A percentile compares a stretch with the other conserved stretches of the same genome.
Evolutionary conservation across 1,140 invertebrate species (phyloP).

Genomic region (Heliconius hermathena): DNA sequence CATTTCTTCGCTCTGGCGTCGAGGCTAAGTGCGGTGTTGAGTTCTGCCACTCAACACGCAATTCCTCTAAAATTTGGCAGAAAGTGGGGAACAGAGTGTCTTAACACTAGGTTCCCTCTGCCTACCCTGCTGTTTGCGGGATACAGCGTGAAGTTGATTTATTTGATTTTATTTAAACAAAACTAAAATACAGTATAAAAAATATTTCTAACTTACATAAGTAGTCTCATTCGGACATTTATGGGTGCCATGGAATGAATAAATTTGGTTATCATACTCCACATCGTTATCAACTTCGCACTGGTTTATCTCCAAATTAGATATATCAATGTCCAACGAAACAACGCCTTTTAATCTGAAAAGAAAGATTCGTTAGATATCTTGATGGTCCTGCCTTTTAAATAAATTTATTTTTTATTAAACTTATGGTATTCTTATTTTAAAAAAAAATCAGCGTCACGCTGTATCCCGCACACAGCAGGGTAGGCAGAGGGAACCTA

Average conservation of each 20-base stretch:
- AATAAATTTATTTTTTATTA: neutral
- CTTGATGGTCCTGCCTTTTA: neutral
- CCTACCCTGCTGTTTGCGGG: too few species aligned
- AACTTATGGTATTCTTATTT: neutral
- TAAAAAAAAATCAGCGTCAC: too few species aligned
- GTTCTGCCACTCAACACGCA: too few species aligned
- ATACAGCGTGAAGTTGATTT: too few species aligned
- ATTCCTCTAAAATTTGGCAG: too few species aligned
- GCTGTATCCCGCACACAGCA: too few species aligned
- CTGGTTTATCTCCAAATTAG: slow-evolving; percentile 92
- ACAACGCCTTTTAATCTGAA: slow-evolving; percentile 88
- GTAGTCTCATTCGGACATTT: slow-evolving; percentile 92
- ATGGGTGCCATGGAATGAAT: slow-evolving; percentile 89
- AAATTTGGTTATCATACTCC: slow-evolving; percentile 74
- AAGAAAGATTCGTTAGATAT: slow-evolving; percentile 44
- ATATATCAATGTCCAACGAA: slow-evolving; percentile 92
- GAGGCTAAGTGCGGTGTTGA: too few species aligned
- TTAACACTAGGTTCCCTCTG: too few species aligned
- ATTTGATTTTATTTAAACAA: too few species aligned
- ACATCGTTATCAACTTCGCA: slow-evolving; percentile 83
- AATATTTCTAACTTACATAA: slow-evolving; percentile 82
- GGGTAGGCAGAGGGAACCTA: too few species aligned
- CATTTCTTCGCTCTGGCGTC: too few species aligned
- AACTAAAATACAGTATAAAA: neutral
- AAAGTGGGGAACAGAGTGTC: too few species aligned